phyloP scores from a whole-genome alignment of 2,113 vertebrate species.

The Mus pahari region DNA sequence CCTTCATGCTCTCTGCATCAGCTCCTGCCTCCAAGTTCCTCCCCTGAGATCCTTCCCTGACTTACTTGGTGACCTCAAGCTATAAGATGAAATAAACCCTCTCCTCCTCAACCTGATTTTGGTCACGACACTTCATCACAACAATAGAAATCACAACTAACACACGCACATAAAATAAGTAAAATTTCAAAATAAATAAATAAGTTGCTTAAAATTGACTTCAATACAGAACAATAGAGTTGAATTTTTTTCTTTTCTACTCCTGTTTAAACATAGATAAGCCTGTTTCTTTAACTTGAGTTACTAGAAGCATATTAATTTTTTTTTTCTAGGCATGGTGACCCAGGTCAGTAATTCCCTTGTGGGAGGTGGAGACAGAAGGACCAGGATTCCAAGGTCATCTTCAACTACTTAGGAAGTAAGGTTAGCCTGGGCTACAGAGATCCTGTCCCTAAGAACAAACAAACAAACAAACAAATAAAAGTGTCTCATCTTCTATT shows the following conservation, averaged over 20 bases:
- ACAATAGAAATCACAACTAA: neutral
- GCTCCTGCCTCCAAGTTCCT: neutral
- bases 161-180: neutral
- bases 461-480: neutral
- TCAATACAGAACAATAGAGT: neutral
- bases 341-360: too few species aligned
- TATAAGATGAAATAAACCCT: neutral
- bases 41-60: neutral
- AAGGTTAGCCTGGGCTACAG: neutral
- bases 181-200: neutral
- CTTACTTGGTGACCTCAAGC: neutral
- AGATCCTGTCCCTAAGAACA: neutral
- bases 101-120: neutral
- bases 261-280: neutral
- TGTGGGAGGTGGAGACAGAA: neutral
- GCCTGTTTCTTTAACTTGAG: neutral
- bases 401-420: neutral
- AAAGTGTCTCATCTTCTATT: neutral
- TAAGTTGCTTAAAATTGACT: neutral
- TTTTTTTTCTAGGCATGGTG: neutral
- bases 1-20: neutral
- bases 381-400: neutral
- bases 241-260: neutral
- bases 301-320: neutral
- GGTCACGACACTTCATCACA: neutral